Percentiles rank a stretch among this genome's conserved stretches.
phyloP scores from a whole-genome alignment of 2,113 vertebrate species.

The Phoenicopterus ruber region DNA sequence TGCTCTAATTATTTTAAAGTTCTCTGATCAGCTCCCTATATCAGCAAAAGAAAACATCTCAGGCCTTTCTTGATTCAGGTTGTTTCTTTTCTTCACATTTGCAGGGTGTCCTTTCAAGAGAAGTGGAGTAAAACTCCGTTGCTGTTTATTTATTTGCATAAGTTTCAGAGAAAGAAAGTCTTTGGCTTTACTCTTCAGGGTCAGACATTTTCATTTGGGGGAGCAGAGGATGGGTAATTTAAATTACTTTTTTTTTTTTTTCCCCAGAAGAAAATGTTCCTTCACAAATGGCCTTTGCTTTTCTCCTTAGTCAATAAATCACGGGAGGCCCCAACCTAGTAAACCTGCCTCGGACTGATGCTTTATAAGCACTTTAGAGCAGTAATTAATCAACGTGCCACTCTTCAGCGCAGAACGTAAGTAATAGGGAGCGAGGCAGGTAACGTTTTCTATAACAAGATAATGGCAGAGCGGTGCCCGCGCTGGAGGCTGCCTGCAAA shows the following conservation, averaged over 20 bases:
- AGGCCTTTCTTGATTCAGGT: neutral
- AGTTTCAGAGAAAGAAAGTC: neutral
- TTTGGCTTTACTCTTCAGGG: neutral
- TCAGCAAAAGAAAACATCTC: neutral
- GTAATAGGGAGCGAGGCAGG: neutral
- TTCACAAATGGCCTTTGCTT: constrained; percentile 48
- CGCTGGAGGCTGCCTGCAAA: neutral
- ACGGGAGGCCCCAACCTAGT: constrained; percentile 50
- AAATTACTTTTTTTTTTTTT: neutral
- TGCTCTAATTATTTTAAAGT: neutral
- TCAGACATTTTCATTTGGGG: neutral
- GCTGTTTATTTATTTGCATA: neutral
- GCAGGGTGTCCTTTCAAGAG: neutral
- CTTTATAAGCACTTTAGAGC: constrained; percentile 63
- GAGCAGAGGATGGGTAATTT: neutral
- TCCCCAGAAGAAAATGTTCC: neutral
- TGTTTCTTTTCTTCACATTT: neutral
- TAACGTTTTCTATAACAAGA: neutral
- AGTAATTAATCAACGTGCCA: constrained; percentile 51
- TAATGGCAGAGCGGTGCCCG: neutral
- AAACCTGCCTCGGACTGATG: constrained; percentile 47
- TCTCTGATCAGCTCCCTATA: neutral
- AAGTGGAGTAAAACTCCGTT: neutral
- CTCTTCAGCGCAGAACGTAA: neutral
- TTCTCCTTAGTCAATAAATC: constrained; percentile 43